Evolutionary conservation across 2,888 invertebrate species (phyloP).

Genomic region (Pimpla rufipes): DNA sequence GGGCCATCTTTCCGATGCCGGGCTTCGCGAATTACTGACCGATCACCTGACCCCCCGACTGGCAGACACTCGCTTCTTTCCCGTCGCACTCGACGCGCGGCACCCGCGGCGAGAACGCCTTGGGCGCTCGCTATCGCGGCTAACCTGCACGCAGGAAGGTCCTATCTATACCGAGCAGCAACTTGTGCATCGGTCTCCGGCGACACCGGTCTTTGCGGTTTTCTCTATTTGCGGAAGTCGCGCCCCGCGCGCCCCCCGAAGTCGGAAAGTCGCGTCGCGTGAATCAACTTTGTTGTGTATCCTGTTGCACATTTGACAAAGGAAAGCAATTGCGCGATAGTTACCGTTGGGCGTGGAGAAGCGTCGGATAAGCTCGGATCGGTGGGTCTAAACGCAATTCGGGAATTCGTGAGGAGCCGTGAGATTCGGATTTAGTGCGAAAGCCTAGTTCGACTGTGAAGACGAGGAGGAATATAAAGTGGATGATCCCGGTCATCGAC

Average conservation of each 20-base stretch:
- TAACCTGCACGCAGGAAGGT: neutral
- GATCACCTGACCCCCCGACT: neutral
- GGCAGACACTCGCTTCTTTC: constrained; percentile 6
- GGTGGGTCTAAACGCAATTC: too few relatives aligned
- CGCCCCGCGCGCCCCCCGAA: neutral
- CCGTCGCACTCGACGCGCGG: neutral
- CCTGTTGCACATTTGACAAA: neutral
- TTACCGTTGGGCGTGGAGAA: too few relatives aligned
- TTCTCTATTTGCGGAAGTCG: constrained; percentile 11
- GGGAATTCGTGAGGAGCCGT: too few relatives aligned
- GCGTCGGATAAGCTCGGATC: too few relatives aligned
- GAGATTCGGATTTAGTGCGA: too few relatives aligned
- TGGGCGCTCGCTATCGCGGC: neutral
- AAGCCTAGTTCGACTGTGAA: too few relatives aligned
- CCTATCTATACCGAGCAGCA: neutral
- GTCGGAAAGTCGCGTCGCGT: neutral
- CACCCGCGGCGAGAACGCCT: too few relatives aligned
- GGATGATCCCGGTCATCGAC: too few relatives aligned
- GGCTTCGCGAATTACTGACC: constrained; percentile 38
- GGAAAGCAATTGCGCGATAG: neutral
- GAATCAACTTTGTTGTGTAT: neutral
- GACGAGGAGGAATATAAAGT: too few relatives aligned
- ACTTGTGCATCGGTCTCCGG: neutral
- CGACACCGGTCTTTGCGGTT: constrained; percentile 9
- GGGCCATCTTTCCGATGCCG: constrained; percentile 23